Evolutionary conservation across 2,113 vertebrate genomes (phyloP).

Genomic region (Bufo gargarizans): DNA sequence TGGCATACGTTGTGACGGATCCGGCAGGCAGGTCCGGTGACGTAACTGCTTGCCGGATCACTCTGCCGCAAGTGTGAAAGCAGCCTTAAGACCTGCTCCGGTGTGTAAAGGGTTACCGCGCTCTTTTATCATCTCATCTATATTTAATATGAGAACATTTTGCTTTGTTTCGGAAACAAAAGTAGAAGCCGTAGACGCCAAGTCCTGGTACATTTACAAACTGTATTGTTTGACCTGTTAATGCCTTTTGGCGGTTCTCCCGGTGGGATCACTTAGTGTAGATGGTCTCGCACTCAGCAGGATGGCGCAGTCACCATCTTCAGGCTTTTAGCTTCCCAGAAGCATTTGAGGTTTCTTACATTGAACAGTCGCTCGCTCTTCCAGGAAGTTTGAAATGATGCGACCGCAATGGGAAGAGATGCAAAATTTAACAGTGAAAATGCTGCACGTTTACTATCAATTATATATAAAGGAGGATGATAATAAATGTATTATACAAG

Average conservation of each 20-base stretch:
- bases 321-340: slow-evolving; percentile 31
- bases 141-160: slow-evolving; percentile 2
- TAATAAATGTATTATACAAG: not conserved
- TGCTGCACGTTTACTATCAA: not conserved
- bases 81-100: not conserved
- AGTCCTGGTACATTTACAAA: slow-evolving; percentile 18
- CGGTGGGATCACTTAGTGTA: not conserved
- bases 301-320: not conserved
- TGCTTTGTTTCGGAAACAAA: slow-evolving; percentile 2
- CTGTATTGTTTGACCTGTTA: slow-evolving; percentile 33
- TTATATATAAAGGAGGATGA: not conserved
- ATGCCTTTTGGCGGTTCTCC: slow-evolving; percentile 23
- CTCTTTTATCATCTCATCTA: not conserved
- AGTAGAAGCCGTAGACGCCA: not conserved
- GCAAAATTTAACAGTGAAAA: not conserved
- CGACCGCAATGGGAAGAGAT: not conserved
- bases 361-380: not conserved
- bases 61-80: too few relatives aligned
- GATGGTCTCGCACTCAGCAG: not conserved
- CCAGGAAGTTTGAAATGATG: not conserved
- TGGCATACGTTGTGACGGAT: too few relatives aligned
- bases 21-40: too few relatives aligned
- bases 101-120: not conserved
- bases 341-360: slow-evolving; percentile 23
- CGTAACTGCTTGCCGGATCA: too few relatives aligned